These are phyloP conservation scores for Peromyscus maniculatus DNA, from an alignment of 2,113 vertebrate species.

Conservation along the genomic window DNA sequence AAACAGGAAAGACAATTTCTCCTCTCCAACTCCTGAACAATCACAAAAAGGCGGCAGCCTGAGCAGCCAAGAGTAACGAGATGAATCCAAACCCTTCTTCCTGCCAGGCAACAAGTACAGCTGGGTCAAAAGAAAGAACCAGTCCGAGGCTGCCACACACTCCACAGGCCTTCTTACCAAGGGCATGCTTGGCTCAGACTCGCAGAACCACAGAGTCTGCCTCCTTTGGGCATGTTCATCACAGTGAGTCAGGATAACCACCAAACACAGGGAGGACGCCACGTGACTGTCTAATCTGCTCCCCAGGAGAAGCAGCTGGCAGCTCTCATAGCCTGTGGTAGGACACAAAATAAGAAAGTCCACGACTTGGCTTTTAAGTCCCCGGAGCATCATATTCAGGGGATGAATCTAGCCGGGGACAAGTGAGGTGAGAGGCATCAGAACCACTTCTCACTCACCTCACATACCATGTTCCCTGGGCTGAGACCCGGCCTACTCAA, in stretches of 20 bases:
- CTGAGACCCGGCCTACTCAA: background rate
- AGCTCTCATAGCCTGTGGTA: background rate
- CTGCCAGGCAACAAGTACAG: constrained; percentile 35
- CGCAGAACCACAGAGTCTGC: constrained; percentile 33
- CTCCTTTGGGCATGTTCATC: constrained; percentile 7
- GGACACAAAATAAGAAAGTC: background rate
- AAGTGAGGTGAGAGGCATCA: background rate
- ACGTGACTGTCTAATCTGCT: background rate
- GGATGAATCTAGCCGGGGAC: background rate
- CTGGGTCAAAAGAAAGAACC: constrained; percentile 39
- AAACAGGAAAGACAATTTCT: background rate
- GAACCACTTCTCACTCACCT: too few species aligned
- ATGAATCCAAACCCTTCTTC: background rate
- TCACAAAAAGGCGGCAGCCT: background rate
- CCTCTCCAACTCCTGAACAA: background rate
- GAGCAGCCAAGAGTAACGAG: constrained; percentile 11
- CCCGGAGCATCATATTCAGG: fast-evolving
- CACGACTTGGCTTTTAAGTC: background rate
- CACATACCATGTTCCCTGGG: background rate
- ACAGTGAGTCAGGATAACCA: background rate
- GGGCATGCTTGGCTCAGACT: background rate
- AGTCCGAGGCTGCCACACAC: background rate
- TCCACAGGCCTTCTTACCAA: constrained; percentile 27
- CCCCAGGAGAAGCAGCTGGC: background rate
- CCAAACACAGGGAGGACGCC: background rate